Conservation (phyloP, 2,113 vertebrate genomes). For the Vulpes vulpes region DNA sequence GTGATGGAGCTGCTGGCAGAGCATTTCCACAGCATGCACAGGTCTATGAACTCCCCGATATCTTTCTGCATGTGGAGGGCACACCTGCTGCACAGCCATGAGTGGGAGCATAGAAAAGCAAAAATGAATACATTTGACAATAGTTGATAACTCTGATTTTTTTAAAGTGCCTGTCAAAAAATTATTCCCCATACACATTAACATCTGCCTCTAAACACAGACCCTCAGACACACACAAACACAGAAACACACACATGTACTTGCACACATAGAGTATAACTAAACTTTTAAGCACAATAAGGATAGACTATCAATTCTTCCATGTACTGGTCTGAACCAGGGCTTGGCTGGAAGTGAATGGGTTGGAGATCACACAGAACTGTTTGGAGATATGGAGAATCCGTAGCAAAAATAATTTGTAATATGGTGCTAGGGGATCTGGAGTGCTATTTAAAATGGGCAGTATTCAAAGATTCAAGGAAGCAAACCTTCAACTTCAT, state of each 20-base stretch:
- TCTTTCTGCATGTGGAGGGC: too few relatives aligned
- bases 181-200: neutral
- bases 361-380: neutral
- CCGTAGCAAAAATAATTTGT: neutral
- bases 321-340: neutral
- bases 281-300: neutral
- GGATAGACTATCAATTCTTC: neutral
- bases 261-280: neutral
- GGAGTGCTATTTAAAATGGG: neutral
- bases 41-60: too few relatives aligned
- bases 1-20: too few relatives aligned
- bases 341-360: neutral
- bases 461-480: neutral
- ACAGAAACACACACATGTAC: neutral
- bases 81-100: too few relatives aligned
- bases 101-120: too few relatives aligned
- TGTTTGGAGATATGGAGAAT: neutral
- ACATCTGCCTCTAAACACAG: neutral
- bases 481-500: neutral
- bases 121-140: neutral
- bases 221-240: neutral
- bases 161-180: neutral
- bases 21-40: too few relatives aligned
- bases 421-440: neutral
- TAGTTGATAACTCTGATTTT: conserved; percentile 33